Evolutionary conservation across 2,113 vertebrate species (phyloP).

Genomic region (Bos indicus): DNA sequence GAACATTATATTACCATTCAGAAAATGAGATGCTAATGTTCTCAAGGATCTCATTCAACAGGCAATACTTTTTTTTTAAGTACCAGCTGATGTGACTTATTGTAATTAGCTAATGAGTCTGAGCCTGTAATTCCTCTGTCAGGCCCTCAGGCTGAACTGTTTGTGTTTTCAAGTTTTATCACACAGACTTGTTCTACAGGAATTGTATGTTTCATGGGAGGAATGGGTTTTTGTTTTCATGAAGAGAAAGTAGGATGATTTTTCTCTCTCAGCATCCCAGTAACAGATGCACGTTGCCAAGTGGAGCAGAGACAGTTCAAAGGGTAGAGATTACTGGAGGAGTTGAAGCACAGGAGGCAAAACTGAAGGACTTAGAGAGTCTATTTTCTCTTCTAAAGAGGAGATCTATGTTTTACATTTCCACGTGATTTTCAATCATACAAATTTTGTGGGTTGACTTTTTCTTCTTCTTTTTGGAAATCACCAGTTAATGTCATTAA

Average conservation of each 20-base stretch:
- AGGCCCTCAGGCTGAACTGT: slow-evolving; percentile 7
- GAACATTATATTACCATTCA: slow-evolving; percentile 23
- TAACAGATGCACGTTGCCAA: neutral
- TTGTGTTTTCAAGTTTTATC: slow-evolving; percentile 41
- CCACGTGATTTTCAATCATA: neutral
- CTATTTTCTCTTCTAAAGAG: neutral
- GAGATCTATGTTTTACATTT: neutral
- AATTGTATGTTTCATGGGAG: neutral
- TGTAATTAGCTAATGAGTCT: slow-evolving; percentile 49
- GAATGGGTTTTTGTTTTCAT: neutral
- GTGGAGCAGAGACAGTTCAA: neutral
- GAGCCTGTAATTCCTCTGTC: slow-evolving; percentile 39
- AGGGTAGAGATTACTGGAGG: neutral
- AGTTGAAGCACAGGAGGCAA: neutral
- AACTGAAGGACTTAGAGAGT: neutral
- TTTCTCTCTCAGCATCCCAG: neutral
- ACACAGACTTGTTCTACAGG: neutral
- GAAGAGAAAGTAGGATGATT: neutral
- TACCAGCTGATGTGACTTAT: slow-evolving; percentile 2
- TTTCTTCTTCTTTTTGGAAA: neutral
- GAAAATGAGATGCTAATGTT: slow-evolving; percentile 57
- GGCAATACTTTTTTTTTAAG: neutral
- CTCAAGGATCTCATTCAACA: slow-evolving; percentile 54
- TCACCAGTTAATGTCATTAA: neutral
- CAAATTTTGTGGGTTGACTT: neutral